phyloP scores from a whole-genome alignment of 2,113 vertebrate species.

The Stigmatopora argus region DNA sequence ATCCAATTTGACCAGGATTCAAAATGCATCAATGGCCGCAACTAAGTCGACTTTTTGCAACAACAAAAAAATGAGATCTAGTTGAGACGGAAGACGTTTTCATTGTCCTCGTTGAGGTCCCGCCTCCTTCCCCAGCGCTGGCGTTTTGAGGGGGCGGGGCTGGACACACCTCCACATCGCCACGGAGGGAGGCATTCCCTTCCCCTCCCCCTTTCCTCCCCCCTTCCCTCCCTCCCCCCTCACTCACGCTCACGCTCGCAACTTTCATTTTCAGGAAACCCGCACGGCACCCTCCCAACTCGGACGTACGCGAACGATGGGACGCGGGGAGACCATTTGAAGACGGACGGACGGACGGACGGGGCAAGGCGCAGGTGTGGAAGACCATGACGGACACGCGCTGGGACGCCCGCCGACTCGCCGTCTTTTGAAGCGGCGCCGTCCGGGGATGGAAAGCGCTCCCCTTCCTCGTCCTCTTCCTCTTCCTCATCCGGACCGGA shows the following conservation, averaged over 20 bases:
- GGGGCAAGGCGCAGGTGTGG: slow-evolving; percentile 68
- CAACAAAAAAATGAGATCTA: too few species aligned
- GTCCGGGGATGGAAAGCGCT: slow-evolving; percentile 65
- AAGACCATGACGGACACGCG: slow-evolving; percentile 18
- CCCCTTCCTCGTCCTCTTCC: slow-evolving; percentile 50
- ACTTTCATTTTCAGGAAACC: slow-evolving; percentile 60
- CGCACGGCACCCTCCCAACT: slow-evolving; percentile 27
- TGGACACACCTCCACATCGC: slow-evolving; percentile 45
- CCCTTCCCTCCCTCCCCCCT: slow-evolving; percentile 20
- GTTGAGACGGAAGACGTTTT: too few species aligned
- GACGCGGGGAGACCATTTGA: not conserved
- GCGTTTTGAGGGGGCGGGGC: too few species aligned
- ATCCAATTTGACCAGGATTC: too few species aligned
- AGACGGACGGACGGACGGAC: not conserved
- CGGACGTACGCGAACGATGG: slow-evolving; percentile 1
- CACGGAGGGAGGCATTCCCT: slow-evolving; percentile 67
- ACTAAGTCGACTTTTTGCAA: too few species aligned
- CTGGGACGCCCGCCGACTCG: not conserved
- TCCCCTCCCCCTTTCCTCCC: not conserved
- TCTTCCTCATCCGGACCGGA: slow-evolving; percentile 72
- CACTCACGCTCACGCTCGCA: slow-evolving; percentile 53
- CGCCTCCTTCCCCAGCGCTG: too few species aligned
- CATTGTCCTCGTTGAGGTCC: too few species aligned
- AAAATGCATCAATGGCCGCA: too few species aligned
- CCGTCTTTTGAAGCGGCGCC: not conserved